Evolutionary conservation across 2,113 vertebrate species (phyloP), one percentile per base, ranked within the genome.

Genomic region (Abramis brama): DNA sequence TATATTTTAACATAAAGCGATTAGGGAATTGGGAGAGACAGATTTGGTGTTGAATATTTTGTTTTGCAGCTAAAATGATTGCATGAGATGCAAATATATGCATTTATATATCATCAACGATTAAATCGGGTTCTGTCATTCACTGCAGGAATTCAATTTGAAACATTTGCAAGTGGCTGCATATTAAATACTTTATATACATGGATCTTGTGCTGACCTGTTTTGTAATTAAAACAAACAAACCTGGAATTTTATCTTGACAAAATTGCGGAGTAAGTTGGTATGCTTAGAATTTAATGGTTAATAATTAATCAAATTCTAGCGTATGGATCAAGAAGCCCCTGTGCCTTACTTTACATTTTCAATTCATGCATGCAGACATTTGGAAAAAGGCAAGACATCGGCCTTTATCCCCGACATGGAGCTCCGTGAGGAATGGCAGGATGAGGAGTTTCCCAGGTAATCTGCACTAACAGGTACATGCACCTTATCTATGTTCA

Each of bases 401-500:
- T 82, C 15, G 12, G 62, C 0, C 45, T 59, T 87, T 87, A 91
- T 94, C 85, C 90, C 89, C 45, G 95, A 94, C 90, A 90, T 95
- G 95, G 95, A 96, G 88, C 92, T 96, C 88, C 92, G 87, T 15
- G 95, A 96, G 85, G 96, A 96, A 74, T 96, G 96, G 96, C 96
- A 96, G 79, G 96, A 97, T 0, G 95, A 97, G 19, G 96, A 96
- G 39, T 96, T 96, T 86, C 96, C 96, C 9, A 87, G 95, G 96
- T 96, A 77, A 85, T 75, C 47, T 12, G 74, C 30, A 17, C 74
- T 52, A 47, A 83, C 68, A 79, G 55, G 15, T 33, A 3, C 62
- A 30, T 45, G 25, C 45, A 50, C 10, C 17, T 33, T 33, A 52
- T 82, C 27, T 15, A 30, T 64, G 21, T 64, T 30, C 25, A 59